Evolutionary conservation across 2,888 invertebrate species (phyloP).

Genomic region (Zhengitettix transpicula): DNA sequence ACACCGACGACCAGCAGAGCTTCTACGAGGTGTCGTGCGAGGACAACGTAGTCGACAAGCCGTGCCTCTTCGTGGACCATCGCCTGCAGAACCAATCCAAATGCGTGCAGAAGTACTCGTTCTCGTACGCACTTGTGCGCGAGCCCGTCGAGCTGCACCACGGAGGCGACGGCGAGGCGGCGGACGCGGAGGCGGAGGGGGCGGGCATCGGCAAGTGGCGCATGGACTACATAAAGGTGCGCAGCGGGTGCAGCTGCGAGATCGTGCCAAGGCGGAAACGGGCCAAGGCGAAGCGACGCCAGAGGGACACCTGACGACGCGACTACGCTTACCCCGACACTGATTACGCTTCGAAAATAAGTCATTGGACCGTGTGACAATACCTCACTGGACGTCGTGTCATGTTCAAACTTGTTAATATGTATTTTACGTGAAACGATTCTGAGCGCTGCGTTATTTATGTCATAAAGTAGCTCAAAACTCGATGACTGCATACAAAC

Average conservation of each 20-base stretch:
- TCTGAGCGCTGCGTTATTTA: no score
- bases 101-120: slow-evolving; percentile 71
- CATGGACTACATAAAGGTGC: slow-evolving; percentile 65
- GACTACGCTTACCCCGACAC: neutral
- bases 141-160: slow-evolving; percentile 28
- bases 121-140: slow-evolving; percentile 66
- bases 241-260: slow-evolving; percentile 74
- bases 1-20: slow-evolving; percentile 15
- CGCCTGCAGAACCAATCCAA: slow-evolving; percentile 49
- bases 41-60: slow-evolving; percentile 43
- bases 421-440: no score
- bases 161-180: neutral
- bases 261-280: slow-evolving; percentile 40
- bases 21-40: slow-evolving; percentile 70
- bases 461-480: no score
- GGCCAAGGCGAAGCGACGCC: slow-evolving; percentile 25
- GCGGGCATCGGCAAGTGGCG: slow-evolving; percentile 39
- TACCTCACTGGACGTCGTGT: no score
- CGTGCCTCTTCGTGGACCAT: slow-evolving; percentile 60
- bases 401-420: no score
- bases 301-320: neutral
- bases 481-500: no score
- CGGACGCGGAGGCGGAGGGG: neutral
- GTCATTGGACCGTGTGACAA: no score
- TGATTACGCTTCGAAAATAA: no score